Evolutionary conservation across 2,113 vertebrate species (phyloP).

Genomic region (Misgurnus mizolepis): DNA sequence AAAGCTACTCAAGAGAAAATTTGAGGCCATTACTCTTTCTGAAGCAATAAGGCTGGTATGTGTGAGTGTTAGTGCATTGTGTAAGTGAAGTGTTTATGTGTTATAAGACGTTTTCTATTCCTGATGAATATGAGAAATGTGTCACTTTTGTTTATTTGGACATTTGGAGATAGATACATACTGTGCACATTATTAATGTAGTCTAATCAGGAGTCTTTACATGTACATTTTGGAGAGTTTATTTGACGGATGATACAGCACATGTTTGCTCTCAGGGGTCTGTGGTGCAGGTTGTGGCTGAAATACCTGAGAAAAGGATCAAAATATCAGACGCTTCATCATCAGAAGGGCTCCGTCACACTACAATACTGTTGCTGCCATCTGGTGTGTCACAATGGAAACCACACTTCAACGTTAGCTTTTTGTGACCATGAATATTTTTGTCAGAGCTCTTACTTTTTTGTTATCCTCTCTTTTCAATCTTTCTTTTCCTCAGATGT

Average conservation of each 20-base stretch:
- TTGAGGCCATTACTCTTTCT: conserved; percentile 81
- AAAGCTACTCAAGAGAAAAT: conserved; percentile 92
- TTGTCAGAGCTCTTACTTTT: neutral
- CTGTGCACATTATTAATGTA: neutral
- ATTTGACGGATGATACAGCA: conserved; percentile 41
- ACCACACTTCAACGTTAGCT: neutral
- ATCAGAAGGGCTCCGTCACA: conserved; percentile 73
- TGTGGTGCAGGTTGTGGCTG: conserved; percentile 77
- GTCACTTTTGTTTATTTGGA: too few species aligned
- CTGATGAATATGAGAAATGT: too few species aligned
- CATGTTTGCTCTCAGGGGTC: conserved; percentile 72
- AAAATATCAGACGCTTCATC: conserved; percentile 78
- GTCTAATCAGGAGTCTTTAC: too few species aligned
- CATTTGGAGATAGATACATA: too few species aligned
- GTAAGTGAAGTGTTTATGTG: neutral
- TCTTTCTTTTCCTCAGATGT: conserved; percentile 74
- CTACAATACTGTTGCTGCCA: conserved; percentile 88
- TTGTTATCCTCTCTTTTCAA: neutral
- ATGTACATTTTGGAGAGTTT: neutral
- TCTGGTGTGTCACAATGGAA: conserved; percentile 78
- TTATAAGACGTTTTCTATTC: neutral
- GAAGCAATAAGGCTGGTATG: conserved; percentile 88
- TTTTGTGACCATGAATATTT: neutral
- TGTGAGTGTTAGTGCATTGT: neutral
- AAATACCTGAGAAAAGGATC: conserved; percentile 88